phyloP scores from a whole-genome alignment of 2,113 vertebrate species.

The Hymenochirus boettgeri region DNA sequence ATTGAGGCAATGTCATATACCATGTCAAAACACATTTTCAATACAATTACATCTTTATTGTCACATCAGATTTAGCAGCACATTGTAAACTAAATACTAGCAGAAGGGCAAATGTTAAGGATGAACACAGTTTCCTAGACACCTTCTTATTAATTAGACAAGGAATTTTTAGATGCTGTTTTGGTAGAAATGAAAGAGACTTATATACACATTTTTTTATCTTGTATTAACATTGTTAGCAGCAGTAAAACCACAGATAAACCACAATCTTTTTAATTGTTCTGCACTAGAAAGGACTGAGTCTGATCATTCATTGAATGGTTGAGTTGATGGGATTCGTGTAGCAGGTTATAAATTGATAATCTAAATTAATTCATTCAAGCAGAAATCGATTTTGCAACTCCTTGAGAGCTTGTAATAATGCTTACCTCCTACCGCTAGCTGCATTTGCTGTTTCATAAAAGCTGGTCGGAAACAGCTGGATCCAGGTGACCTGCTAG shows the following conservation, averaged over 20 bases:
- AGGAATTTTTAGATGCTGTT: conserved; percentile 25
- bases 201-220: conserved; percentile 43
- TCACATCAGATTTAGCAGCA: conserved; percentile 26
- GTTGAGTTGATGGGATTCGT: conserved; percentile 71
- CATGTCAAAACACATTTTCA: conserved; percentile 28
- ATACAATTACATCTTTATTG: conserved; percentile 31
- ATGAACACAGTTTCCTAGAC: conserved; percentile 4
- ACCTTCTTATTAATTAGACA: conserved; percentile 33
- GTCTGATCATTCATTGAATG: conserved; percentile 68
- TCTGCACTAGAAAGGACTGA: conserved; percentile 55
- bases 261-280: conserved; percentile 50
- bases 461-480: conserved; percentile 78
- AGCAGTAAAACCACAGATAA: conserved; percentile 26
- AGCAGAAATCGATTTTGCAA: conserved; percentile 75
- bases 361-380: conserved; percentile 83
- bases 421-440: conserved; percentile 72
- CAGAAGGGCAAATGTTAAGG: conserved; percentile 29
- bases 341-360: conserved; percentile 81
- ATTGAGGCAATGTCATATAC: conserved; percentile 26
- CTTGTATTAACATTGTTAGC: conserved; percentile 45
- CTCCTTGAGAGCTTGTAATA: conserved; percentile 74
- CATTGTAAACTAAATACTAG: conserved; percentile 12
- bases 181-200: conserved; percentile 29
- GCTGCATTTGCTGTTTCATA: conserved; percentile 65
- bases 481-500: conserved; percentile 80